These are phyloP conservation scores for Stenchaetothrips biformis DNA, from an alignment of 2,888 invertebrate species.

Conservation along the genomic window DNA sequence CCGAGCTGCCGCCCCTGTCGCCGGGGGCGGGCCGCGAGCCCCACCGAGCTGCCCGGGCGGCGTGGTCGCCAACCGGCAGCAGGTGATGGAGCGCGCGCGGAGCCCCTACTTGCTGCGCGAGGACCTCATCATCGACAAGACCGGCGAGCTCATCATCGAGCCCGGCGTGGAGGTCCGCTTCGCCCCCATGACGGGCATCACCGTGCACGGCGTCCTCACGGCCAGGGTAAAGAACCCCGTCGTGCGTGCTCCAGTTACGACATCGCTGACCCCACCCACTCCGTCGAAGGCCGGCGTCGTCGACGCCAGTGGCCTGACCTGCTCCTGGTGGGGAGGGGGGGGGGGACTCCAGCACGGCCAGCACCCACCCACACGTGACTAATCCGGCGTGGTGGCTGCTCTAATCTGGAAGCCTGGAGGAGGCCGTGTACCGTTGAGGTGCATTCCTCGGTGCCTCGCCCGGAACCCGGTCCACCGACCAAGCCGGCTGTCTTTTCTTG, in stretches of 20 bases:
- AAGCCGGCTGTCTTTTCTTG: not conserved
- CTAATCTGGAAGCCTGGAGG: not conserved
- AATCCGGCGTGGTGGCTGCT: not conserved
- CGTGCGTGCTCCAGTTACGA: too few relatives aligned
- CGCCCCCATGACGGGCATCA: constrained; percentile 88
- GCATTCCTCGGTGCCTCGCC: not conserved
- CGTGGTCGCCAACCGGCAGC: constrained; percentile 55
- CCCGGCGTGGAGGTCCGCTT: constrained; percentile 87
- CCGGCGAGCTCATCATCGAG: constrained; percentile 77
- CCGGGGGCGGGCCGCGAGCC: constrained; percentile 8
- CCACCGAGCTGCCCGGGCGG: constrained; percentile 44
- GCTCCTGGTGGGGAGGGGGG: too few relatives aligned
- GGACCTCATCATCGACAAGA: constrained; percentile 72
- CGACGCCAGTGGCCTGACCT: too few relatives aligned
- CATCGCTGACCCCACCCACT: too few relatives aligned
- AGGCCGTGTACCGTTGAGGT: not conserved
- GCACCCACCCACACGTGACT: constrained; percentile 10
- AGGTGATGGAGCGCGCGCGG: constrained; percentile 52
- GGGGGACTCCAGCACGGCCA: not conserved
- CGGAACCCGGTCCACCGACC: not conserved
- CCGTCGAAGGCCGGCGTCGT: too few relatives aligned
- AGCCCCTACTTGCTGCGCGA: constrained; percentile 75
- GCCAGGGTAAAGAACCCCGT: constrained; percentile 66
- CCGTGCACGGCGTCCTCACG: constrained; percentile 79
- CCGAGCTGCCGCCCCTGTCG: not conserved